Base-by-base conservation (phyloP, 2,113 vertebrate species). In the Misgurnus anguillicaudatus region DNA sequence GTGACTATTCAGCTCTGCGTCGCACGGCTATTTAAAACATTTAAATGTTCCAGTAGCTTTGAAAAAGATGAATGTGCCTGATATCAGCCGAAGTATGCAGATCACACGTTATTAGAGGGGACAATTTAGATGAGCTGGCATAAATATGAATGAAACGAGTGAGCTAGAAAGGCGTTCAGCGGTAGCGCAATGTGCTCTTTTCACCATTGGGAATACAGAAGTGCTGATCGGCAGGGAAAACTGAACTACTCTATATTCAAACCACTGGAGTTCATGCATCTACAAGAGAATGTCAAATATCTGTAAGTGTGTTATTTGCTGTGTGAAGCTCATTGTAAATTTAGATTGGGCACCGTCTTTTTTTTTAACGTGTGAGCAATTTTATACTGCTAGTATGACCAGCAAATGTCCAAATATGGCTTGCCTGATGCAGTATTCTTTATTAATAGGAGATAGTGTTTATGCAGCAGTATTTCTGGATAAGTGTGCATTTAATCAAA, bases 261-360 rank as follows among this genome's bases (percentile, higher is more conserved):
- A 45, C 71, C 19, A 36, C 82, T 60, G 63, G 10, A 63, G 69
- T 80, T 69, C 81, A 75, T 80, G 73, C 81, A 88, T 86, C 77
- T 75, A 81, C 78, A 80, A 86, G 89, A 88, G 68, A 89, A 90
- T 85, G 89, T 84, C 57, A 66, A 83, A 87, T 91, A 87, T 90
- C 88, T 86, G 85, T 88, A 86, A 80, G 82, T 85, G 81, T 86
- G 74, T 78, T 85, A 87, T 89, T 88, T 87, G 84, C 85, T 83
- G 85, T 80, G 80, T 65, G 63, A 47, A 38, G 36, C 48, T 60
- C 72, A 79, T 84, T 88, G 88, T 86, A 84, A 86, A 89, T 88
- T 88, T 83, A 81, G 48, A 83, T 85, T 84, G 80, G 85, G 73
- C 31, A 58, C 86, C 84, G 75, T 31, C 24, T 31, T 80, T 73